Evolutionary conservation across 2,888 invertebrate genomes (phyloP).

Genomic region (Anagyrus pseudococci): DNA sequence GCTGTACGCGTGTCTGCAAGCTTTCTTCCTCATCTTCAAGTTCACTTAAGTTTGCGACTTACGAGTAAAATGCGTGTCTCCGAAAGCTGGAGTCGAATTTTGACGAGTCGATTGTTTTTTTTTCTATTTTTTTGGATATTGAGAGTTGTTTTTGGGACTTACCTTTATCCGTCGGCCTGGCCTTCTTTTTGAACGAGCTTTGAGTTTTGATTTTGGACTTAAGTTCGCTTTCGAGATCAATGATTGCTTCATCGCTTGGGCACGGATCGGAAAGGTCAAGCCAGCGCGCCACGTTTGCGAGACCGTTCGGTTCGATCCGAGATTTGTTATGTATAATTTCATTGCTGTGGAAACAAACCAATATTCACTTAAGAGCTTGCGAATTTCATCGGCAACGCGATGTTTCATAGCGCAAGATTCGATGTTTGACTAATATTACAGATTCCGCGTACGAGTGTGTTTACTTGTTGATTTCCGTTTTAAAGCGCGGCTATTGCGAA

Average conservation of each 20-base stretch:
- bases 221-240: constrained; percentile 29
- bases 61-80: not conserved
- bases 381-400: too few relatives aligned
- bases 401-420: too few relatives aligned
- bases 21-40: not conserved
- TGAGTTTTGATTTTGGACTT: constrained; percentile 24
- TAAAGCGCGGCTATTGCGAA: too few relatives aligned
- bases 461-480: too few relatives aligned
- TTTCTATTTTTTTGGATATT: not conserved
- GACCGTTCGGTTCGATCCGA: too few relatives aligned
- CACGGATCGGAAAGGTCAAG: constrained; percentile 45
- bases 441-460: too few relatives aligned
- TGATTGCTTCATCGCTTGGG: constrained; percentile 33
- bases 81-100: not conserved
- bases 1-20: not conserved
- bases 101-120: not conserved
- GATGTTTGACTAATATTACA: too few relatives aligned
- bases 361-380: too few relatives aligned
- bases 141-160: not conserved
- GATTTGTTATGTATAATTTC: constrained; percentile 28
- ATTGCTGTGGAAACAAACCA: constrained; percentile 29
- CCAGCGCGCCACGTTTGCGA: constrained; percentile 44
- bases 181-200: constrained; percentile 11
- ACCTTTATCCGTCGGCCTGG: constrained; percentile 6
- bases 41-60: not conserved